Evolutionary conservation across 2,888 invertebrate species (phyloP).

Genomic region (Sinohyriopsis cumingii): DNA sequence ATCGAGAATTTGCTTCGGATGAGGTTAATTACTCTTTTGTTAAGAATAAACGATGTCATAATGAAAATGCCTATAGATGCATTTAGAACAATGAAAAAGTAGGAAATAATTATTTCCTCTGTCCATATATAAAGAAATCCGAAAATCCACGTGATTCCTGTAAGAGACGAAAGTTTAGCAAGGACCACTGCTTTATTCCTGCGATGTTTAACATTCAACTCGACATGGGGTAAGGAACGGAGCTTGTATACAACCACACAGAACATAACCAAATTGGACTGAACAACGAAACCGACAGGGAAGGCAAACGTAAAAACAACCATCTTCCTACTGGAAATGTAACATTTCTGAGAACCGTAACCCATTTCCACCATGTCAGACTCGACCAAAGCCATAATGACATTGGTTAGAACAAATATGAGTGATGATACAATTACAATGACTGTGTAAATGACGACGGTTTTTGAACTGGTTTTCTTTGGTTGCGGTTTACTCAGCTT

Average conservation of each 20-base stretch:
- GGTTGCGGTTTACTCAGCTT: background rate
- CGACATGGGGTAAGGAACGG: too few species aligned
- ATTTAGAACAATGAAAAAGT: slow-evolving; percentile 24
- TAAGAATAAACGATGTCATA: slow-evolving; percentile 20
- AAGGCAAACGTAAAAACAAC: slow-evolving; percentile 18
- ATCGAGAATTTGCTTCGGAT: too few species aligned
- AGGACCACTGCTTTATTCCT: too few species aligned
- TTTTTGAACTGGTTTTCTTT: slow-evolving; percentile 1
- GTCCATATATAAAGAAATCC: too few species aligned
- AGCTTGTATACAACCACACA: too few species aligned
- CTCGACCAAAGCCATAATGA: slow-evolving; percentile 6
- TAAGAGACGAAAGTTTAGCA: too few species aligned
- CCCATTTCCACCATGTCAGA: slow-evolving; percentile 11
- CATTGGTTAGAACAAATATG: slow-evolving; percentile 12
- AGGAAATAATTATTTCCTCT: slow-evolving; percentile 12
- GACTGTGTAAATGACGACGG: slow-evolving; percentile 2
- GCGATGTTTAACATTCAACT: too few species aligned
- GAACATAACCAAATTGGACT: too few species aligned
- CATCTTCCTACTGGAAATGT: slow-evolving; percentile 16
- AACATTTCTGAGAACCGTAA: slow-evolving; percentile 21
- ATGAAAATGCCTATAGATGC: slow-evolving; percentile 26
- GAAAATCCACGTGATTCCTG: too few species aligned
- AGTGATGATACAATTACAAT: slow-evolving; percentile 9
- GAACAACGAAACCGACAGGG: too few species aligned
- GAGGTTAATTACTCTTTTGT: too few species aligned